Evolutionary conservation across 2,888 invertebrate species (phyloP).

Genomic region (Ramazzottius varieornatus): DNA sequence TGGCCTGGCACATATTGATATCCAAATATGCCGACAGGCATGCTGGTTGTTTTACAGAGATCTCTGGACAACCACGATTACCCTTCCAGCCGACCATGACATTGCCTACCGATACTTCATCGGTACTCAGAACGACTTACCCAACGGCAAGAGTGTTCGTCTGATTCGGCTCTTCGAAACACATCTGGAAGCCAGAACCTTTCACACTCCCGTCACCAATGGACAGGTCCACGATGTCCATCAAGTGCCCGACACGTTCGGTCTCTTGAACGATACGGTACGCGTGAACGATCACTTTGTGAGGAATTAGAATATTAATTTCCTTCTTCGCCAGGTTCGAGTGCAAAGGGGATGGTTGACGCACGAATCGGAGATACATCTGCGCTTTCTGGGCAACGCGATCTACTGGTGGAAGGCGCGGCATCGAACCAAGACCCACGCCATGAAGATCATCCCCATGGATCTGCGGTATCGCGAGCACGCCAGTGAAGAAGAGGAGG

Average conservation of each 20-base stretch:
- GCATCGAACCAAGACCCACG: not conserved
- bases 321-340: too few relatives aligned
- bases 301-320: too few relatives aligned
- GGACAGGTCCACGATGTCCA: not conserved
- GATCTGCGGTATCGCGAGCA: not conserved
- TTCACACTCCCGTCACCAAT: not conserved
- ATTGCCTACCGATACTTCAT: not conserved
- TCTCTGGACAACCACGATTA: not conserved
- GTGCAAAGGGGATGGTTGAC: slow-evolving; percentile 60
- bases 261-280: not conserved
- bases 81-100: not conserved
- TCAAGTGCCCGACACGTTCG: not conserved
- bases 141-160: not conserved
- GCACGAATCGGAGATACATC: slow-evolving; percentile 49
- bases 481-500: not conserved
- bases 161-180: not conserved
- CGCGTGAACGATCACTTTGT: too few relatives aligned
- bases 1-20: too few relatives aligned
- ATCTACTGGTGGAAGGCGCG: slow-evolving; percentile 39
- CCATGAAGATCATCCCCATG: not conserved
- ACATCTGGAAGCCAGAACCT: not conserved
- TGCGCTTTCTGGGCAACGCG: slow-evolving; percentile 46
- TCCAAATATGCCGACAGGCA: too few relatives aligned
- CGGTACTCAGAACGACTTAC: not conserved
- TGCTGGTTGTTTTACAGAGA: not conserved